These are phyloP conservation scores for Neodiprion virginianus DNA, from an alignment of 1,140 invertebrate species.

Conservation along the genomic window DNA sequence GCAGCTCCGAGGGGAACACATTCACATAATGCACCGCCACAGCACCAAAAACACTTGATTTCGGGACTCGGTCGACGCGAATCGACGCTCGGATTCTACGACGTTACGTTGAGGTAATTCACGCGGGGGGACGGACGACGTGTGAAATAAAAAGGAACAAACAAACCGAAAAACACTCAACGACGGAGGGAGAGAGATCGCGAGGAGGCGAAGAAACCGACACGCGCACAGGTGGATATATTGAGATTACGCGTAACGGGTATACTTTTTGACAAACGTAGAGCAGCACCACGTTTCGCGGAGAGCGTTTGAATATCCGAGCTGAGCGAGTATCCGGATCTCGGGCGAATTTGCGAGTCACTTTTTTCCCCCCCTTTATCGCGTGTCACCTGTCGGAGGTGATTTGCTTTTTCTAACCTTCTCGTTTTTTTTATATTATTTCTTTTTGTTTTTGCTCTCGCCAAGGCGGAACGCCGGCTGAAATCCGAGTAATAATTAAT, in stretches of 20 bases:
- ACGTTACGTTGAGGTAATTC: neutral
- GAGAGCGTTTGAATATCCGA: too few relatives aligned
- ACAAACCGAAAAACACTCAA: too few relatives aligned
- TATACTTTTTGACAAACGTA: too few relatives aligned
- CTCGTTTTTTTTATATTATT: too few relatives aligned
- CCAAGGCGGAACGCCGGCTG: neutral
- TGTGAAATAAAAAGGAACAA: too few relatives aligned
- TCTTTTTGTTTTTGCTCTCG: neutral
- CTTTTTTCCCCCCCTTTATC: neutral
- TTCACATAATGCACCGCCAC: constrained; percentile 45
- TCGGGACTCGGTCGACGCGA: constrained; percentile 2
- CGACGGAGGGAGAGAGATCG: too few relatives aligned
- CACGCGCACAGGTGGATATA: neutral
- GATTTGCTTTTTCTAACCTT: too few relatives aligned
- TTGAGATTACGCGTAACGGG: neutral
- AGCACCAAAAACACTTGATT: constrained; percentile 28
- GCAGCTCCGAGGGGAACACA: constrained; percentile 22
- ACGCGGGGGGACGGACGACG: neutral
- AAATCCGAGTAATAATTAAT: too few relatives aligned
- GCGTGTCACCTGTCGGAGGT: constrained; percentile 2
- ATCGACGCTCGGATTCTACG: neutral
- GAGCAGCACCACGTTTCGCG: too few relatives aligned
- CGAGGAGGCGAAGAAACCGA: neutral
- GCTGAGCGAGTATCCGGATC: too few relatives aligned
- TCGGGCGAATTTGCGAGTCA: too few relatives aligned